phyloP scores from a whole-genome alignment of 2,113 vertebrate species.

The Zingel zingel region DNA sequence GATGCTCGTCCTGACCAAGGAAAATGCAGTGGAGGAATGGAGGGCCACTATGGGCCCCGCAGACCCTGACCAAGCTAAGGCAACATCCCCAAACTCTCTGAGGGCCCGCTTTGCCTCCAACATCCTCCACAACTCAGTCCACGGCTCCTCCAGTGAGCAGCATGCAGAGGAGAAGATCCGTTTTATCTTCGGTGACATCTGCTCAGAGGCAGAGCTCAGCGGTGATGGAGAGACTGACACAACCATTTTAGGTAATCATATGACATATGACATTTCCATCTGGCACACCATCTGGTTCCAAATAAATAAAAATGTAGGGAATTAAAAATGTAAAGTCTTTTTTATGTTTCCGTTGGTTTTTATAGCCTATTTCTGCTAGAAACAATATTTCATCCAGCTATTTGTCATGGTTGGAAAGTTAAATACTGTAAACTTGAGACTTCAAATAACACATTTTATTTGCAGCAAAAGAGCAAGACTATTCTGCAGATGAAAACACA shows the following conservation, averaged over 20 bases:
- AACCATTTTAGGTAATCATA: conserved; percentile 49
- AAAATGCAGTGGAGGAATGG: conserved; percentile 89
- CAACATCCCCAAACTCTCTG: conserved; percentile 81
- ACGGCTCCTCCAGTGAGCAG: conserved; percentile 82
- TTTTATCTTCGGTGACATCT: conserved; percentile 82
- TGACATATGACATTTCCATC: conserved; percentile 30
- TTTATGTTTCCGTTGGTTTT: not conserved
- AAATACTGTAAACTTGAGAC: not conserved
- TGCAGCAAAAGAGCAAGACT: conserved; percentile 46
- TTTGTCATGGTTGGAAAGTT: not conserved
- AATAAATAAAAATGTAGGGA: not conserved
- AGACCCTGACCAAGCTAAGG: conserved; percentile 84
- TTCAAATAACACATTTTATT: conserved; percentile 5
- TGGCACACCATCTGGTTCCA: conserved; percentile 33
- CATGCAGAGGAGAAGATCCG: conserved; percentile 79
- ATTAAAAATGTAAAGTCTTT: not conserved
- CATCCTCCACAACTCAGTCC: conserved; percentile 86
- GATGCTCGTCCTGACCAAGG: conserved; percentile 86
- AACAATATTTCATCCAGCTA: not conserved
- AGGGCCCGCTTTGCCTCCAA: conserved; percentile 85
- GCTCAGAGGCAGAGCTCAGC: conserved; percentile 46
- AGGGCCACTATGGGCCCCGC: conserved; percentile 87
- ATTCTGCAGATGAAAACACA: conserved; percentile 33
- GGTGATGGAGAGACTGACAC: conserved; percentile 42
- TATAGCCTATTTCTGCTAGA: not conserved